Evolutionary conservation across 2,113 vertebrate genomes (phyloP), one percentile per base, ranked within the genome.

Genomic region (Eonycteris spelaea): DNA sequence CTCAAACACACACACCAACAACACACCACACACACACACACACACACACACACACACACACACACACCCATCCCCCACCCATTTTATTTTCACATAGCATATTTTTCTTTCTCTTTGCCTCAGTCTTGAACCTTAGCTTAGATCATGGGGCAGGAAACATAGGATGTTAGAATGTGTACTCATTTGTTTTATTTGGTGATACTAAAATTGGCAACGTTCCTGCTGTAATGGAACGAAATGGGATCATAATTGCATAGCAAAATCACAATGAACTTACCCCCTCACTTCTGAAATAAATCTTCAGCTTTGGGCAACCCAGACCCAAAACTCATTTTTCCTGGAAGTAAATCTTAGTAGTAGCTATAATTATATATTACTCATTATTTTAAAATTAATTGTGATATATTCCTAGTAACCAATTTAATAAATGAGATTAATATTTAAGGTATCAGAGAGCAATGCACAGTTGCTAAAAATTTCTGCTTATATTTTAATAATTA

Each of bases 81-180:
- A 67, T 0, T 68, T 84, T 6, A 80, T 70, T 90, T 96, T 68
- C 11, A 88, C 13, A 8, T 55, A 48, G 8, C 22, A 59, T 30
- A 59, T 80, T 84, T 95, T 95, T 92, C n/a, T 93, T 92, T 95
- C 43, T 75, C 33, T 86, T 90, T 53, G 40, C 16, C 12, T 85
- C 21, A 57, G 22, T 80, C 12, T 77, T 83, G 33, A 35, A 16
- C 8, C n/a, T 14, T 9, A 85, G 70, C 11, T 86, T 68, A 57
- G 14, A 59, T 67, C 51, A 38, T 26, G 57, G 97, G 28, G 61
- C 48, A 95, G 59, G 26, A 96, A 95, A 77, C 22, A 75, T 9
- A 92, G 63, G 43, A 16, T 91, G 35, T 90, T 13, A 51, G 33
- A 68, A 68, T 53, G 11, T 55, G 10, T 48, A 68, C 61, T 87